A percentile compares a stretch with the other conserved stretches of the same genome.
Evolutionary conservation across 1,140 invertebrate species (phyloP).

Genomic region (Cyclargus thomasi): DNA sequence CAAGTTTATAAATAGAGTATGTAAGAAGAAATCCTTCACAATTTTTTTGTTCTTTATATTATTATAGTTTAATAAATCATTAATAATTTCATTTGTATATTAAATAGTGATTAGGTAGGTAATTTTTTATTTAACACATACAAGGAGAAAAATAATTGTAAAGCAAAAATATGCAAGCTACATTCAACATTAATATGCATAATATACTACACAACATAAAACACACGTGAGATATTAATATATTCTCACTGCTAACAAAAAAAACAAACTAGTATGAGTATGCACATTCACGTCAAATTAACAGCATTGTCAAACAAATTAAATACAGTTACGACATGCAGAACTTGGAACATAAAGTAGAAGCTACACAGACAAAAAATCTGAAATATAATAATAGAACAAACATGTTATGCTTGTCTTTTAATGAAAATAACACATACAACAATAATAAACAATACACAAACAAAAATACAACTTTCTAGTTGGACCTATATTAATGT

Average conservation of each 20-base stretch:
- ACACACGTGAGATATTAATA: no score
- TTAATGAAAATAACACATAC: not conserved
- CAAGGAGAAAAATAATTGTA: no score
- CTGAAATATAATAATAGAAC: not conserved
- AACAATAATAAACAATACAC: constrained; percentile 1
- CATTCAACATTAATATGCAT: no score
- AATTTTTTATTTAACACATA: no score
- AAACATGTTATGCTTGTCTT: not conserved
- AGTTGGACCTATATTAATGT: not conserved
- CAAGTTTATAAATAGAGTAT: not conserved
- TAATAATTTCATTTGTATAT: not conserved
- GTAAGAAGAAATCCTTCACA: no score
- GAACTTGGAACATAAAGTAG: not conserved
- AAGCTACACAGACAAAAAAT: not conserved
- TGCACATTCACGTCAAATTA: not conserved
- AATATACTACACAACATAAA: no score
- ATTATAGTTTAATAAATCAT: no score
- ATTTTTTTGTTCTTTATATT: no score
- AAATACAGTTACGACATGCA: not conserved
- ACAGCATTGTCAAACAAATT: not conserved
- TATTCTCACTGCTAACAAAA: no score
- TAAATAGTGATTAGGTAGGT: not conserved
- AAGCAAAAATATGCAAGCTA: no score
- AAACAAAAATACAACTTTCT: not conserved
- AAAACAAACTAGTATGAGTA: no score